These are phyloP conservation scores for Iselma pallidipennis DNA, from an alignment of 2,888 invertebrate species.

Conservation along the genomic window DNA sequence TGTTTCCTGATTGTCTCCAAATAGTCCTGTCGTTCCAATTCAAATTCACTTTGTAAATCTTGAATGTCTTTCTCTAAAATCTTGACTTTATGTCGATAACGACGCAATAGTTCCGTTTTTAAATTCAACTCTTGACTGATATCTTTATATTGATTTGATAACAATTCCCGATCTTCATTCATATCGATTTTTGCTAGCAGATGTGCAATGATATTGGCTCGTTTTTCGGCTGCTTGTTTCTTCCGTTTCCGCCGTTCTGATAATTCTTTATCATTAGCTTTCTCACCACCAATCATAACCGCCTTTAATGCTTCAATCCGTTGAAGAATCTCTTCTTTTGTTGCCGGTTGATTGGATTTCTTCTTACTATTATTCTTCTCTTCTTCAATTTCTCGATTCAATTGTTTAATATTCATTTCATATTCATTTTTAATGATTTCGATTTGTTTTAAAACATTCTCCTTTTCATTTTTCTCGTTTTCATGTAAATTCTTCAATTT, in stretches of 20 bases:
- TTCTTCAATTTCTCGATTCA: slow-evolving; percentile 64
- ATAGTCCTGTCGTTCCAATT: slow-evolving; percentile 80
- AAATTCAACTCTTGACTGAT: slow-evolving; percentile 77
- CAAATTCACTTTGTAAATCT: slow-evolving; percentile 81
- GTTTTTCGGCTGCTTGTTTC: slow-evolving; percentile 70
- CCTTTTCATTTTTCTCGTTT: slow-evolving; percentile 53
- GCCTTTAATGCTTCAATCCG: slow-evolving; percentile 64
- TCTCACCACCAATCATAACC: slow-evolving; percentile 80
- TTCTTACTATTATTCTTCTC: slow-evolving; percentile 15
- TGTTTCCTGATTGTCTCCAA: slow-evolving; percentile 78
- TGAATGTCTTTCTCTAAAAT: slow-evolving; percentile 71
- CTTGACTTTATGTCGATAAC: slow-evolving; percentile 67
- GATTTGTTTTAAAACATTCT: slow-evolving; percentile 53
- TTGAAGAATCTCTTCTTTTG: slow-evolving; percentile 50
- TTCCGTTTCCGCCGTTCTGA: slow-evolving; percentile 70
- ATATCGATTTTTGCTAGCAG: slow-evolving; percentile 64
- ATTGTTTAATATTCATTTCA: slow-evolving; percentile 60
- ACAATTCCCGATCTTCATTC: slow-evolving; percentile 70
- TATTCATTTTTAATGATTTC: slow-evolving; percentile 62
- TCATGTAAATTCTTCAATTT: slow-evolving; percentile 53
- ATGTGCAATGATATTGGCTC: slow-evolving; percentile 59
- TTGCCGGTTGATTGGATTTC: slow-evolving; percentile 17
- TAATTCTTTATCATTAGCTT: slow-evolving; percentile 70
- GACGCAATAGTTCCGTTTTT: slow-evolving; percentile 69
- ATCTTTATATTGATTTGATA: slow-evolving; percentile 76